Conservation (phyloP, 1,140 invertebrate species). For the Lethrus apterus region DNA sequence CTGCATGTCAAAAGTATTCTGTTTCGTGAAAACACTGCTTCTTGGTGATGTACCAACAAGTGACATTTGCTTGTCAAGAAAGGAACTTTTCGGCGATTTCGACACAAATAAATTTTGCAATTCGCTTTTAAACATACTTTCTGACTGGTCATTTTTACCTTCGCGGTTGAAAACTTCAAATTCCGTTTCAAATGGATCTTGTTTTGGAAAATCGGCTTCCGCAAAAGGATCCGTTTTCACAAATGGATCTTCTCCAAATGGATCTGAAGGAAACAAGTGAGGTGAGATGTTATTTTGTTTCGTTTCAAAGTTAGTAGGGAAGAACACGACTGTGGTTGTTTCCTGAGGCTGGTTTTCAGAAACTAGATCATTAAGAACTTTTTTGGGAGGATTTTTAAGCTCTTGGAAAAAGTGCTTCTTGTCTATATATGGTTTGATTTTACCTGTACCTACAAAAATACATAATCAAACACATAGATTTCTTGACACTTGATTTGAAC, state of each 20-base stretch:
- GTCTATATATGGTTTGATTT: slow-evolving; percentile 84
- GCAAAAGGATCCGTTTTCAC: slow-evolving; percentile 57
- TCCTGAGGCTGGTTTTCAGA: slow-evolving; percentile 24
- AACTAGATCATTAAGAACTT: slow-evolving; percentile 77
- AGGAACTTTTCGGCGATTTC: slow-evolving; percentile 26
- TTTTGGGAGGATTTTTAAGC: slow-evolving; percentile 86
- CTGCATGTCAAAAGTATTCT: slow-evolving; percentile 25
- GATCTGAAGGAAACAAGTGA: slow-evolving; percentile 47
- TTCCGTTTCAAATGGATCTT: slow-evolving; percentile 57
- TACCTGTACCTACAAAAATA: slow-evolving; percentile 64
- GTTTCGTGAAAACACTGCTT: slow-evolving; percentile 23
- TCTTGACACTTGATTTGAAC: too few species aligned
- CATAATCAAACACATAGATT: too few species aligned
- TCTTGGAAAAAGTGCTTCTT: slow-evolving; percentile 94
- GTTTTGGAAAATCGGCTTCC: slow-evolving; percentile 44
- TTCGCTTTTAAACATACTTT: too few species aligned
- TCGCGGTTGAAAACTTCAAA: slow-evolving; percentile 20
- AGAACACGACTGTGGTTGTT: slow-evolving; percentile 26
- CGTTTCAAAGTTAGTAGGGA: slow-evolving; percentile 25
- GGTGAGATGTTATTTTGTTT: slow-evolving; percentile 31
- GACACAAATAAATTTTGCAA: slow-evolving; percentile 16
- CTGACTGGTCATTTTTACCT: too few species aligned
- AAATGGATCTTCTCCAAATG: slow-evolving; percentile 64
- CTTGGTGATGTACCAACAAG: slow-evolving; percentile 25
- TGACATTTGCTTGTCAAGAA: slow-evolving; percentile 24